A percentile compares a stretch with the other conserved stretches of the same genome.
Conservation (phyloP, 2,113 vertebrate species). For the Oreochromis niloticus region DNA sequence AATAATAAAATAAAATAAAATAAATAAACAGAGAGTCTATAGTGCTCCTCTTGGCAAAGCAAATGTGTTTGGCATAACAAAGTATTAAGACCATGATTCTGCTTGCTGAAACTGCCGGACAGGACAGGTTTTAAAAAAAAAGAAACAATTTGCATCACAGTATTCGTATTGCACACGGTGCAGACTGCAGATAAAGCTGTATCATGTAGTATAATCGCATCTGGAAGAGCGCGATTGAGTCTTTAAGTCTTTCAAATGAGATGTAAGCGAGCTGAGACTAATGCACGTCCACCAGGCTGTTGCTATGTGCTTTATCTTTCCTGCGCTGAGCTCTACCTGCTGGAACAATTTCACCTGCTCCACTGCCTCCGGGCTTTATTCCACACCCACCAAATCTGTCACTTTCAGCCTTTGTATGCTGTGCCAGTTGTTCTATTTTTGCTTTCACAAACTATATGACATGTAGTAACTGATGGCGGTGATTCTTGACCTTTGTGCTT, state of each 20-base stretch:
- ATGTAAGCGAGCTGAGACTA: slow-evolving; percentile 64
- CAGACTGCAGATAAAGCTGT: neutral
- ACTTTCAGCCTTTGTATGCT: neutral
- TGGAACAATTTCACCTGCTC: slow-evolving; percentile 67
- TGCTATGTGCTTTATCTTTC: slow-evolving; percentile 72
- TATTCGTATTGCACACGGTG: neutral
- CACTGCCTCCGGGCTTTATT: slow-evolving; percentile 60
- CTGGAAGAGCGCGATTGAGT: neutral
- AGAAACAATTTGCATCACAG: neutral
- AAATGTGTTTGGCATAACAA: neutral
- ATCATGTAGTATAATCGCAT: neutral
- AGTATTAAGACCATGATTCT: neutral
- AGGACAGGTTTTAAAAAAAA: rapidly evolving
- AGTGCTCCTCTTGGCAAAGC: neutral
- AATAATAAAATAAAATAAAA: neutral
- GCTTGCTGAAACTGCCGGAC: neutral
- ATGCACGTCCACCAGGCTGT: slow-evolving; percentile 39
- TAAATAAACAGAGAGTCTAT: neutral
- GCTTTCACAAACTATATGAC: neutral
- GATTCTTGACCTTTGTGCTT: neutral
- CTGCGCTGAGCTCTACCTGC: slow-evolving; percentile 33
- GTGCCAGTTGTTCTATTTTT: neutral
- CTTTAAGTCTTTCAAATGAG: slow-evolving; percentile 14
- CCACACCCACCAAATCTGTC: slow-evolving; percentile 44
- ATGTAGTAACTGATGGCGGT: neutral